Percentiles rank a stretch among this genome's conserved stretches.
These are phyloP conservation scores for Listronotus oregonensis DNA, from an alignment of 1,140 invertebrate species.

Conservation along the genomic window DNA sequence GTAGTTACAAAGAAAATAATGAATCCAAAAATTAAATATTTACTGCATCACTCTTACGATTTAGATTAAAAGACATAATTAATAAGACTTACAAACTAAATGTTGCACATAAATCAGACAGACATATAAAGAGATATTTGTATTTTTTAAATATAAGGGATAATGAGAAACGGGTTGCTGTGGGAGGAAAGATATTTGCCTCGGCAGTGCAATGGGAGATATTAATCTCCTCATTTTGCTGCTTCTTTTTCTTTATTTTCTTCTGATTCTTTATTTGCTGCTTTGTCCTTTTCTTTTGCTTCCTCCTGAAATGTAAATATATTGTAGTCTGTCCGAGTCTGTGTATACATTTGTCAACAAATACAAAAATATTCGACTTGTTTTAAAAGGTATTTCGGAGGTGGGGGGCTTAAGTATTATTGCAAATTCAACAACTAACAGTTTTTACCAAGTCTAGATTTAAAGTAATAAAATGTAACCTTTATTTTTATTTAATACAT, in stretches of 20 bases:
- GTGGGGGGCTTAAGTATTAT: too few relatives aligned
- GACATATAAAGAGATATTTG: slow-evolving; percentile 35
- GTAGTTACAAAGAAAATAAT: too few relatives aligned
- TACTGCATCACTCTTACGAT: background rate
- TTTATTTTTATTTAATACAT: too few relatives aligned
- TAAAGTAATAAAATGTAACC: too few relatives aligned
- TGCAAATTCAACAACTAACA: too few relatives aligned
- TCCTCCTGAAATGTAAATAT: slow-evolving; percentile 57
- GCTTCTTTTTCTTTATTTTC: slow-evolving; percentile 75
- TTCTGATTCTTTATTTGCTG: slow-evolving; percentile 71
- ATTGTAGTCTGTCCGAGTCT: too few relatives aligned
- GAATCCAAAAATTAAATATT: background rate
- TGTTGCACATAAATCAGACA: slow-evolving; percentile 47
- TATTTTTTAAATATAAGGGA: slow-evolving; percentile 34
- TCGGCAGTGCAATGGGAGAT: slow-evolving; percentile 42
- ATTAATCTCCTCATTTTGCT: slow-evolving; percentile 57
- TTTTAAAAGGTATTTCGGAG: too few relatives aligned
- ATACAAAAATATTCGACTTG: slow-evolving; percentile 6
- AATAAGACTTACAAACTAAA: slow-evolving; percentile 46
- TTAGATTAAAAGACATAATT: slow-evolving; percentile 13
- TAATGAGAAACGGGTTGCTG: slow-evolving; percentile 27
- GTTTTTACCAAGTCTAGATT: too few relatives aligned
- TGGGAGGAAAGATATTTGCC: slow-evolving; percentile 27
- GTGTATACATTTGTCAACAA: slow-evolving; percentile 5
- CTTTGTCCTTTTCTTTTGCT: slow-evolving; percentile 69